A percentile compares a stretch with the other conserved stretches of the same genome.
Evolutionary conservation across 2,113 vertebrate genomes (phyloP).

Genomic region (Hystrix cristata): DNA sequence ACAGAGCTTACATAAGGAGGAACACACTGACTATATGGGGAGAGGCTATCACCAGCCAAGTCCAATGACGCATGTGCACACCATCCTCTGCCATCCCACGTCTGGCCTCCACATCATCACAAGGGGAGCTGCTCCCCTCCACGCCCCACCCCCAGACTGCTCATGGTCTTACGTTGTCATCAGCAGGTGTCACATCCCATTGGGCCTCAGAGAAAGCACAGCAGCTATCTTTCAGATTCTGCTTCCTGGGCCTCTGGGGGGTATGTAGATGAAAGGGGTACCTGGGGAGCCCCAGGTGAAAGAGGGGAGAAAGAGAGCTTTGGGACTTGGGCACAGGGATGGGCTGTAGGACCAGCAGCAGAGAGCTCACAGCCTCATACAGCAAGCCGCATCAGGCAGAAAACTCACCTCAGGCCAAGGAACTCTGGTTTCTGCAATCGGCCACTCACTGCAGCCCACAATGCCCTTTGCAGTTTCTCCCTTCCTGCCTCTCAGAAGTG

Average conservation of each 20-base stretch:
- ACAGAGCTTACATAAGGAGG: not conserved
- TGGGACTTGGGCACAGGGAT: not conserved
- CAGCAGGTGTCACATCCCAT: not conserved
- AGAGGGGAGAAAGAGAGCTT: not conserved
- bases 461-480: not conserved
- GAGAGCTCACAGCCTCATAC: not conserved
- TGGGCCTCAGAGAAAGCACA: not conserved
- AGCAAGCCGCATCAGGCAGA: accelerated
- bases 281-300: not conserved
- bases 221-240: not conserved
- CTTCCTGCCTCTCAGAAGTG: not conserved
- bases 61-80: not conserved
- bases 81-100: not conserved
- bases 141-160: not conserved
- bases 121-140: not conserved
- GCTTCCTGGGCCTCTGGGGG: not conserved
- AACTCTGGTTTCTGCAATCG: not conserved
- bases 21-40: not conserved
- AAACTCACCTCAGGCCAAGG: not conserved
- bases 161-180: not conserved
- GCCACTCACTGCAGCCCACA: not conserved
- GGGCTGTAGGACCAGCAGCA: not conserved
- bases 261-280: not conserved
- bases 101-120: not conserved
- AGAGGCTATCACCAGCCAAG: not conserved